phyloP scores from a whole-genome alignment of 2,113 vertebrate species.

The Zapornia atra region DNA sequence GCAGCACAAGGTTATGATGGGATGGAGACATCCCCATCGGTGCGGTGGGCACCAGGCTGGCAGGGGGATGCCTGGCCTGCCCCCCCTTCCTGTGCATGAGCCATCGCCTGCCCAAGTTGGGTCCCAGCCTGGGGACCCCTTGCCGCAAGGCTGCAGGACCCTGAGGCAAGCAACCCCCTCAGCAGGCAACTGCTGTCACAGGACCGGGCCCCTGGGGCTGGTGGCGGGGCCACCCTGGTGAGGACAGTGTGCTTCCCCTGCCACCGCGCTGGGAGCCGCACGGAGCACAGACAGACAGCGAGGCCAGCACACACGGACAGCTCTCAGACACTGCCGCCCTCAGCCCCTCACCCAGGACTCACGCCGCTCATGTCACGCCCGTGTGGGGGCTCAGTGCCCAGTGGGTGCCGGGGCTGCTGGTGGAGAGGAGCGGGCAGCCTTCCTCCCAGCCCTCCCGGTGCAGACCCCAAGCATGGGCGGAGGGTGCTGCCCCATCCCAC shows the following conservation, averaged over 20 bases:
- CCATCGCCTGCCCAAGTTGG: not conserved
- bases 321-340: not conserved
- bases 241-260: not conserved
- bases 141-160: not conserved
- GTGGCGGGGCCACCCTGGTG: not conserved
- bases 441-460: rapidly evolving
- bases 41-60: rapidly evolving
- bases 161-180: rapidly evolving
- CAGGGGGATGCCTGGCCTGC: not conserved
- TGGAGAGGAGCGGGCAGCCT: not conserved
- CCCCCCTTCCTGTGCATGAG: not conserved
- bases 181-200: not conserved
- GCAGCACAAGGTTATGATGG: rapidly evolving
- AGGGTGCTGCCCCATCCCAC: not conserved
- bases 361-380: rapidly evolving
- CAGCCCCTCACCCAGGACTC: not conserved
- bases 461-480: rapidly evolving
- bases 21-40: not conserved
- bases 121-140: not conserved
- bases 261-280: not conserved
- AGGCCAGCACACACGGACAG: not conserved
- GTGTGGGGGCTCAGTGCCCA: rapidly evolving
- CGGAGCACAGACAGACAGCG: not conserved
- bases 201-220: not conserved
- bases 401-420: not conserved